Evolutionary conservation across 2,113 vertebrate genomes (phyloP), one percentile per base, ranked within the genome.

Genomic region (Lepisosteus osseus): DNA sequence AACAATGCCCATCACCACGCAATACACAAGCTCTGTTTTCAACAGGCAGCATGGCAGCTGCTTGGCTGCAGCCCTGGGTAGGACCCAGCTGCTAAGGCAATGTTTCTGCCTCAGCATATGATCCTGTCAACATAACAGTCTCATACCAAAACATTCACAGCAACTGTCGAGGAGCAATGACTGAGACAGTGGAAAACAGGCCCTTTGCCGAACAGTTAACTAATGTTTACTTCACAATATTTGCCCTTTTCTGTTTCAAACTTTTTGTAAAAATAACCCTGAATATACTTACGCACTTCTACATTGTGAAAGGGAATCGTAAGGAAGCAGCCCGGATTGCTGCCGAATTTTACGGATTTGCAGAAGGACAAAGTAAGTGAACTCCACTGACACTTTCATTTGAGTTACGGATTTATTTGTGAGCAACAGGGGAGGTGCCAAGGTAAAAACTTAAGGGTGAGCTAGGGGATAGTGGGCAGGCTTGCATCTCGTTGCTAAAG

Each of bases 251-350:
- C 86, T 98, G 96, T 83, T 99, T 98, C 83, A 99, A 98, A 75
- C 93, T 99, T 69, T 98, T 98, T 77, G 91, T 99, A 77, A 98
- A 97, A 89, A 96, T 99, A 78, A 96, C 96, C 78, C 95, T 99
- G 0, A 97, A 95, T 83, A 90, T 98, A 75, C 94, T 99, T 40
- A 95, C 96, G 42, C 94, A 98, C 82, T 97, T 98, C 90, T 99
- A 98, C 86, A 94, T 98, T 44, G 92, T 99, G 78, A 95, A 94
- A 75, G 97, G 97, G 73, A 98, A 98, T 80, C 94, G 94, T 65
- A 97, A 96, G 76, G 97, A 99, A 76, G 97, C 97, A 4, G 96
- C 97, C 43, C 89, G 97, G 82, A 98, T 99, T 86, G 95, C 95
- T 59, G 94, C 94, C 56, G 96, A 98, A 81, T 98, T 98, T 88